Conservation (phyloP, 92 coral and sea anemone species). For the Umimayanthus kanabou region DNA sequence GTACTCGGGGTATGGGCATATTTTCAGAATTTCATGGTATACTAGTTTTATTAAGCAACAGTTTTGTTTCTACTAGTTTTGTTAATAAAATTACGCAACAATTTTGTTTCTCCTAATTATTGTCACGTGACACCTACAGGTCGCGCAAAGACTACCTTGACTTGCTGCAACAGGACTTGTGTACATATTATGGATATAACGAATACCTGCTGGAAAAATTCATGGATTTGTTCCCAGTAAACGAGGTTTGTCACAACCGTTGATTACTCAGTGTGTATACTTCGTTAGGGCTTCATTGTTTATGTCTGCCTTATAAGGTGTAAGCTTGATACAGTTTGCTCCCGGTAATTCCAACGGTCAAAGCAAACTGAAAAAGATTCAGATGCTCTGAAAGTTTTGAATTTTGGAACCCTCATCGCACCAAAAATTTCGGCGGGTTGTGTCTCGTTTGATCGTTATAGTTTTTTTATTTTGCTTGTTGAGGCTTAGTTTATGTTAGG, state of each 20-base stretch:
- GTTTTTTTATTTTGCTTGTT: no score
- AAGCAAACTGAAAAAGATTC: no score
- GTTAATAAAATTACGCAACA: background rate
- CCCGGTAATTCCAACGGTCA: no score
- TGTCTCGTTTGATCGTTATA: no score
- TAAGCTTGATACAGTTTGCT: no score
- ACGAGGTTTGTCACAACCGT: slow-evolving; percentile 66
- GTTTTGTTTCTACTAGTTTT: no score
- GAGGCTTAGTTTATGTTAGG: no score
- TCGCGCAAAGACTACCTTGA: slow-evolving; percentile 87
- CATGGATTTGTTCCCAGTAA: slow-evolving; percentile 86
- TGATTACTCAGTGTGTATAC: no score
- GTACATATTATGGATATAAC: slow-evolving; percentile 90
- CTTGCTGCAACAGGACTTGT: slow-evolving; percentile 75
- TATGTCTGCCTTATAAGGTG: background rate
- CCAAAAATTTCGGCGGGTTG: no score
- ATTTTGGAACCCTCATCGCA: no score
- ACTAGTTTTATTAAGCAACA: background rate
- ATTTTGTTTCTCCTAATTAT: no score
- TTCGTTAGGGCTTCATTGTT: background rate
- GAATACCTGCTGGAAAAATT: slow-evolving; percentile 90
- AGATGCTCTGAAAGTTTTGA: no score
- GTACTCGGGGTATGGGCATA: background rate
- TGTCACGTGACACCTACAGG: slow-evolving; percentile 42
- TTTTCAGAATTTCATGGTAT: background rate